Percentiles rank a stretch among this genome's conserved stretches.
phyloP scores from a whole-genome alignment of 1,140 invertebrate species.

The Myzus persicae region DNA sequence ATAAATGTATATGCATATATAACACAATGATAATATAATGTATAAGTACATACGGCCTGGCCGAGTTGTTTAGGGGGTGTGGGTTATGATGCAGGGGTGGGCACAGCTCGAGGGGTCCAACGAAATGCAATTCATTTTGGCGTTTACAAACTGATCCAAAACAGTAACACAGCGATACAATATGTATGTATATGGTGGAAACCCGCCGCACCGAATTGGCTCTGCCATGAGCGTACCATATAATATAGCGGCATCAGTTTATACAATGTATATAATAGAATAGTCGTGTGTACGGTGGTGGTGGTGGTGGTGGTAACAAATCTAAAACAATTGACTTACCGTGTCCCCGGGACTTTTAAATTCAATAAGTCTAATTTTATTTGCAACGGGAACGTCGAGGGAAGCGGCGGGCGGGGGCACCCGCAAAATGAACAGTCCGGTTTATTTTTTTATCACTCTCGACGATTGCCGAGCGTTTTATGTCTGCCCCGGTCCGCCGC shows the following conservation, averaged over 20 bases:
- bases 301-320: conserved; percentile 16
- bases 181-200: background rate
- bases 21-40: background rate
- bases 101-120: background rate
- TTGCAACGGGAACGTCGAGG: background rate
- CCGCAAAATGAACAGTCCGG: conserved; percentile 54
- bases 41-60: background rate
- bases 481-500: background rate
- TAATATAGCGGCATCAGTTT: background rate
- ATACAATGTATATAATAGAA: background rate
- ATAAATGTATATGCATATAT: background rate
- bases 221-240: background rate
- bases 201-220: background rate
- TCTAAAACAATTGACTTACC: conserved; percentile 47
- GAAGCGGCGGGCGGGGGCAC: background rate
- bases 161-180: background rate
- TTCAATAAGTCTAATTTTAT: conserved; percentile 53
- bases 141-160: conserved; percentile 42
- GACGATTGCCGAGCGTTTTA: conserved; percentile 47
- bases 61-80: background rate
- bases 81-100: background rate
- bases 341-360: conserved; percentile 38
- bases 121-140: conserved; percentile 27
- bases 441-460: conserved; percentile 56
- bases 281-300: background rate